Evolutionary conservation across 1,140 invertebrate genomes (phyloP).

Genomic region (Andricus grossulariae): DNA sequence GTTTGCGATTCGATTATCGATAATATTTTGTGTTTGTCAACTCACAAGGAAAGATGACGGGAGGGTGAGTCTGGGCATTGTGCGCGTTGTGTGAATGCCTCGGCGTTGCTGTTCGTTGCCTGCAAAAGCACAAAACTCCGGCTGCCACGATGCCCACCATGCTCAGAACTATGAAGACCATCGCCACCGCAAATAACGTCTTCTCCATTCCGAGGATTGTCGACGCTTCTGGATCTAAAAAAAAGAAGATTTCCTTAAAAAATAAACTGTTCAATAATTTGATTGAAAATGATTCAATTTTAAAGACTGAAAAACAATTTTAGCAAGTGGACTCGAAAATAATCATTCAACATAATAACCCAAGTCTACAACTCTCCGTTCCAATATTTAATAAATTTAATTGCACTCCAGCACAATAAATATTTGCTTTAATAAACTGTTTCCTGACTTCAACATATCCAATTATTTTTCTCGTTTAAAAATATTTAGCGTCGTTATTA

Average conservation of each 20-base stretch:
- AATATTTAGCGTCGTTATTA: not conserved
- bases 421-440: not conserved
- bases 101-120: slow-evolving; percentile 77
- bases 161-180: slow-evolving; percentile 82
- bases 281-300: too few relatives aligned
- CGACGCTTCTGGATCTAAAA: slow-evolving; percentile 82
- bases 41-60: slow-evolving; percentile 74
- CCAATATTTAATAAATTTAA: not conserved
- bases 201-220: slow-evolving; percentile 85
- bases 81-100: slow-evolving; percentile 76
- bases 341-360: too few relatives aligned
- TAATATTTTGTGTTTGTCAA: slow-evolving; percentile 41
- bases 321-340: too few relatives aligned
- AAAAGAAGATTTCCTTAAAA: slow-evolving; percentile 19
- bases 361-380: not conserved
- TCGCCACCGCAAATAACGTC: slow-evolving; percentile 84
- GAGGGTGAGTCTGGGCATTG: slow-evolving; percentile 73
- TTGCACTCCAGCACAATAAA: not conserved
- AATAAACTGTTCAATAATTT: too few relatives aligned
- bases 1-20: not conserved
- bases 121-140: slow-evolving; percentile 84
- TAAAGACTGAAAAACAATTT: too few relatives aligned
- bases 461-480: not conserved
- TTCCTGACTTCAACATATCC: not conserved
- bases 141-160: slow-evolving; percentile 81